Base-by-base conservation (phyloP, 2,888 invertebrate genomes). In the Deilephila porcellus region DNA sequence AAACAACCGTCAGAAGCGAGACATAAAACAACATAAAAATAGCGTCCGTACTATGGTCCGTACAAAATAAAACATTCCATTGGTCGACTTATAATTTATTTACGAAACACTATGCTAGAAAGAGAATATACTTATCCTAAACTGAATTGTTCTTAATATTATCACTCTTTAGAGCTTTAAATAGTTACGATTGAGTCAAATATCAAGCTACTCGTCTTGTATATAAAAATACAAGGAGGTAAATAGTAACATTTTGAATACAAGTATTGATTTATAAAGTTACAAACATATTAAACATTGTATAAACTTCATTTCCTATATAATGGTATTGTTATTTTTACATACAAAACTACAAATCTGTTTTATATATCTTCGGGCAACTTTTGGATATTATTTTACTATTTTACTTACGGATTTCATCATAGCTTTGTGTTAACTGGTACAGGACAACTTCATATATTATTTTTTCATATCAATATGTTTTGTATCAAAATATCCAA, bases 91-190 rank as follows among this genome's bases (percentile, higher is more conserved):
- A 67, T 52, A 25, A 52, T 67, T 85, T 85, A 85, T 82, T 85
- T 79, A 82, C 81, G 81, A 79, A 79, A 78, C 77, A 79, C 78
- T 81, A 80, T 80, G 78, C 81, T 79, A 80, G 76, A 78, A 81
- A 80, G 78, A 78, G 80, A 81, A 81, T 82, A 79, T 76, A 79
- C 80, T 82, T 84, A 85, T 72, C 76, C 72, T 79, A 81, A 77
- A 81, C 76, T 76, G 79, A 79, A 78, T 81, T 85, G 80, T 83
- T 84, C 84, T 83, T 85, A 84, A 62, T 79, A 79, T 75, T 77
- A 80, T 77, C 74, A 76, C 77, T 78, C 77, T 72, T 37, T 75
- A 53, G 79, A 80, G 74, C 75, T 78, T 56, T 75, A 74, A 78
- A 79, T 79, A 82, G 77, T 81, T 75, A 74, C 63, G 73, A 71